phyloP scores from a whole-genome alignment of 2,888 invertebrate species.

The Liposcelis brunnea region DNA sequence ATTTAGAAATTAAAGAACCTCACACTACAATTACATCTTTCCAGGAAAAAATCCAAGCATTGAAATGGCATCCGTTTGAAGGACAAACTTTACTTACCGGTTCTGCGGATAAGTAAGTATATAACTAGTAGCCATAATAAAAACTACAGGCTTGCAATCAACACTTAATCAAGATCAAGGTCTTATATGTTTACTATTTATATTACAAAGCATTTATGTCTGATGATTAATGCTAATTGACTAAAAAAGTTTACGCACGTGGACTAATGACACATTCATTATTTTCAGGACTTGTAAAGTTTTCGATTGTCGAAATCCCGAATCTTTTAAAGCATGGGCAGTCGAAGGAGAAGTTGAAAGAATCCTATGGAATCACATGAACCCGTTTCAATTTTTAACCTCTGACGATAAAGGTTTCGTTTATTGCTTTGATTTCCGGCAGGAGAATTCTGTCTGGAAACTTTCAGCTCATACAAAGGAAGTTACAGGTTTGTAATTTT shows the following conservation, averaged over 20 bases:
- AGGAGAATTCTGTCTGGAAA: slow-evolving; percentile 46
- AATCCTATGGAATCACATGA: slow-evolving; percentile 64
- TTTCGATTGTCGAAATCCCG: slow-evolving; percentile 56
- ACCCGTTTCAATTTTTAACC: slow-evolving; percentile 62
- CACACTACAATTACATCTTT: slow-evolving; percentile 58
- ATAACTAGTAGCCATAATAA: slow-evolving; percentile 10
- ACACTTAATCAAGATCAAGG: slow-evolving; percentile 1
- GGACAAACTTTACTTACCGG: slow-evolving; percentile 69
- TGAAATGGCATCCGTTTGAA: slow-evolving; percentile 71
- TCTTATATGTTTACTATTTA: slow-evolving; percentile 5
- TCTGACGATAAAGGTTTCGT: slow-evolving; percentile 37
- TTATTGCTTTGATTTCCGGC: slow-evolving; percentile 56
- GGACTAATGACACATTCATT: slow-evolving; percentile 12
- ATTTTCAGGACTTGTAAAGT: slow-evolving; percentile 45
- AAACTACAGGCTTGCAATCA: too few relatives aligned
- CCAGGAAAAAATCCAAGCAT: slow-evolving; percentile 65
- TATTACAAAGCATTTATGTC: not conserved
- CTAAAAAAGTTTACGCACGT: too few relatives aligned
- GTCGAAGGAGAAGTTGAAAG: slow-evolving; percentile 70
- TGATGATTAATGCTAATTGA: too few relatives aligned
- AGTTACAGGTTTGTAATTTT: slow-evolving; percentile 47
- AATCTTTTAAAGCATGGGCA: slow-evolving; percentile 46
- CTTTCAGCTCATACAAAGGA: slow-evolving; percentile 66
- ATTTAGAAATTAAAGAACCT: slow-evolving; percentile 61
- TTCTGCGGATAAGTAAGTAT: slow-evolving; percentile 49